These are phyloP conservation scores for Apogon hyalosoma DNA, from an alignment of 2,797 vertebrate genomes.

Conservation along the genomic window DNA sequence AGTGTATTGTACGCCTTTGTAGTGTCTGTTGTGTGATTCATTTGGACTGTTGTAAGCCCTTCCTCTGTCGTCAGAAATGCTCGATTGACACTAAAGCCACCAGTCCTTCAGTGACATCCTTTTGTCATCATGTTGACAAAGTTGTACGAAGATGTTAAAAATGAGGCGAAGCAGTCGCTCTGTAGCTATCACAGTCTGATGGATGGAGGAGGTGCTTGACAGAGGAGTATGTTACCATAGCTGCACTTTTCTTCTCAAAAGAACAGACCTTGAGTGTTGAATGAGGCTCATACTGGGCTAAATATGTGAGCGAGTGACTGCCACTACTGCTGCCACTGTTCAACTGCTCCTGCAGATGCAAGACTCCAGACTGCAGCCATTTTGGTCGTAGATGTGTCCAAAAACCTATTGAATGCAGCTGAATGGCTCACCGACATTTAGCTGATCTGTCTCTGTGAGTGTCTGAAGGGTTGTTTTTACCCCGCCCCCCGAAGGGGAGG, in stretches of 20 bases:
- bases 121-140: slow-evolving; percentile 25
- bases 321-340: slow-evolving; percentile 3
- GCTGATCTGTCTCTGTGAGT: too few species aligned
- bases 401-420: too few species aligned
- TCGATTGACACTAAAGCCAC: slow-evolving; percentile 14
- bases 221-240: slow-evolving; percentile 35
- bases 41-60: slow-evolving; percentile 6
- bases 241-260: slow-evolving; percentile 47
- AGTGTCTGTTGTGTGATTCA: slow-evolving; percentile 8
- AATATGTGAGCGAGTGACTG: slow-evolving; percentile 21
- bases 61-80: slow-evolving; percentile 4
- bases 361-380: too few species aligned
- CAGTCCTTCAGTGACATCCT: slow-evolving; percentile 9
- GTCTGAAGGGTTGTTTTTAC: too few species aligned
- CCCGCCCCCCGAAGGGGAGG: too few species aligned
- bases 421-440: too few species aligned
- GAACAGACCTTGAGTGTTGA: slow-evolving; percentile 54
- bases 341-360: neutral
- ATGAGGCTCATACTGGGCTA: slow-evolving; percentile 30
- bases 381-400: too few species aligned
- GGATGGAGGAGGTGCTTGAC: slow-evolving; percentile 35
- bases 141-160: neutral
- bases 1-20: slow-evolving; percentile 20
- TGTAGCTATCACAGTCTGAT: slow-evolving; percentile 25
- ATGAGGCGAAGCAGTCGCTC: slow-evolving; percentile 2